Evolutionary conservation across 2,797 vertebrate species (phyloP), one percentile per base, ranked within the genome.

Genomic region (Cyprinella venusta): DNA sequence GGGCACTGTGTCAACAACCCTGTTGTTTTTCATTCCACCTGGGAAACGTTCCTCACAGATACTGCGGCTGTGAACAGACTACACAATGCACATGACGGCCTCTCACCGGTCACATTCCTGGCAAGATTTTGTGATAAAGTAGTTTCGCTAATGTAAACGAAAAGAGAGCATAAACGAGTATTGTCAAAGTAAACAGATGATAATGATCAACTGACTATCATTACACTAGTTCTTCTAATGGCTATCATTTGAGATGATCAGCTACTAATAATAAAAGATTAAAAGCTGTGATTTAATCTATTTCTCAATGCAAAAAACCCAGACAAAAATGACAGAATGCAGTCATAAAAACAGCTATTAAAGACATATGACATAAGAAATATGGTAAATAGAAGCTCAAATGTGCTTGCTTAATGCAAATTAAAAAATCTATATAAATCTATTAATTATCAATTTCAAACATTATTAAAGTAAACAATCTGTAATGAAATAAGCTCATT

Each of bases 21-120:
- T 59, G 74, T 63, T 80, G 77, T 76, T 80, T 83, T 76, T 68
- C 77, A 63, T 54, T 75, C 65, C 81, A 83, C 81, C 75, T 78
- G 75, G 65, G 52, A 61, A 83, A 77, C 30, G 4, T 26, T 78
- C 21, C 21, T 70, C 21, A 70, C 75, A 77, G 75, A 83, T 61
- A 77, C 33, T 67, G 71, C 0, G 45, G 30, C 48, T 56, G 80
- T 54, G 52, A 77, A 61, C 26, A 83, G 12, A 68, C 64, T 59
- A 24, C 7, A 1, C 36, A 83, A 83, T 26, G 69, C 24, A 77
- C 16, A 81, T 16, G 19, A 48, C 8, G 16, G 45, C 9, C 42
- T 63, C 36, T 59, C 36, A 33, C 12, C 5, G 13, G 63, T 40
- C 24, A 18, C 74, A 83, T 83, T 83, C 81, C 65, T 71, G 26